Evolutionary conservation across 2,797 vertebrate species (phyloP).

Genomic region (Sternotherus odoratus): DNA sequence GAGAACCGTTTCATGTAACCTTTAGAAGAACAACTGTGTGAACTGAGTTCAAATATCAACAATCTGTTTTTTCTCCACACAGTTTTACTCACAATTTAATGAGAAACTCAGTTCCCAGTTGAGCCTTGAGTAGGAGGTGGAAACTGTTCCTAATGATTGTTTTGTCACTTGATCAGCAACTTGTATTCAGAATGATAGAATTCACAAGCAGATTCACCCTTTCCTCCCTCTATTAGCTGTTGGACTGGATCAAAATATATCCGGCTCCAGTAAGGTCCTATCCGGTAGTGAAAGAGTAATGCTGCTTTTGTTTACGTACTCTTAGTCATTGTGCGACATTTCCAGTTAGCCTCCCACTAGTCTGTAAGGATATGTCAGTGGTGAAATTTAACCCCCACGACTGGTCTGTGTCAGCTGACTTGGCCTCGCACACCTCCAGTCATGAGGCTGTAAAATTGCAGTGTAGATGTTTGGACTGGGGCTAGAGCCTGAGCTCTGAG

Average conservation of each 20-base stretch:
- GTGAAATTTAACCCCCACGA: neutral
- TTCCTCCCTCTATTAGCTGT: neutral
- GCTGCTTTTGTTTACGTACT: neutral
- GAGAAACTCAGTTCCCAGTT: neutral
- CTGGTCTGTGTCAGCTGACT: neutral
- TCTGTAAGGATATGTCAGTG: too few relatives aligned
- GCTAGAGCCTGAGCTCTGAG: neutral
- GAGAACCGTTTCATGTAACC: neutral
- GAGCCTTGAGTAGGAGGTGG: neutral
- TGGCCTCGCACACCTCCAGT: neutral
- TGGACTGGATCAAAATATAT: neutral
- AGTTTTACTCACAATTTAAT: neutral
- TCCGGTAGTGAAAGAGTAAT: neutral
- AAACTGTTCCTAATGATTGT: neutral
- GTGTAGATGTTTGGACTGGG: neutral
- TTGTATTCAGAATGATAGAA: neutral
- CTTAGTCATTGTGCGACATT: neutral
- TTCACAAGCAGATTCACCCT: neutral
- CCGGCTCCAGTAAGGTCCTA: neutral
- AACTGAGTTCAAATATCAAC: neutral
- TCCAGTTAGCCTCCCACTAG: neutral
- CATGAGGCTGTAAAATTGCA: neutral
- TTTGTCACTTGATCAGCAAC: neutral
- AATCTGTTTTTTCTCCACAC: neutral
- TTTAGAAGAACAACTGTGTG: fast-evolving